These are phyloP conservation scores for Rhingia rostrata DNA, from an alignment of 2,888 invertebrate genomes.

Conservation along the genomic window DNA sequence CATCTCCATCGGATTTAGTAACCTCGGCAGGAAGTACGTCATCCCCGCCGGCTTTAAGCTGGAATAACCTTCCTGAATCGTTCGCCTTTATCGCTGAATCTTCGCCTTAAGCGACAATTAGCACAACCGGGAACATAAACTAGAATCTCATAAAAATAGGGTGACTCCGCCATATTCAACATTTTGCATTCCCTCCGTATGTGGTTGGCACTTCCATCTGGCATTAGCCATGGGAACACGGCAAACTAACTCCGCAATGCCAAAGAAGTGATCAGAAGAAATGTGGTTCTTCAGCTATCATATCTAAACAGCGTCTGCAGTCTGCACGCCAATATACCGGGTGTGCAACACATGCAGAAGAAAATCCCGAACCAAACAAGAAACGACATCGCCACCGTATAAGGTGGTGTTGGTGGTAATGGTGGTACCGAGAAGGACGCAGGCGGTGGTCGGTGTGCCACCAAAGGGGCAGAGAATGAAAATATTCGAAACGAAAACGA, in stretches of 20 bases:
- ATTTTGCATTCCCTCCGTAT: background rate
- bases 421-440: background rate
- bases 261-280: constrained; percentile 48
- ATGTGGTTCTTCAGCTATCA: constrained; percentile 43
- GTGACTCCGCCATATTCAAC: background rate
- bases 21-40: too few species aligned
- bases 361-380: constrained; percentile 14
- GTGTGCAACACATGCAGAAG: background rate
- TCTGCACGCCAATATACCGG: constrained; percentile 9
- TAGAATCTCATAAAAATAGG: background rate
- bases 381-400: background rate
- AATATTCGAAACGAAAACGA: constrained; percentile 51
- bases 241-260: constrained; percentile 17
- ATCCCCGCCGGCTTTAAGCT: too few species aligned
- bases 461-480: constrained; percentile 28
- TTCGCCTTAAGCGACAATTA: too few species aligned
- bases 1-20: too few species aligned
- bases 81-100: too few species aligned
- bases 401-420: too few species aligned
- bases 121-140: too few species aligned
- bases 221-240: constrained; percentile 12
- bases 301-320: background rate
- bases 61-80: too few species aligned
- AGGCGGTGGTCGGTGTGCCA: background rate
- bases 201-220: background rate